Conservation (phyloP, 2,797 vertebrate genomes). For the Melanotaenia pygmaea region DNA sequence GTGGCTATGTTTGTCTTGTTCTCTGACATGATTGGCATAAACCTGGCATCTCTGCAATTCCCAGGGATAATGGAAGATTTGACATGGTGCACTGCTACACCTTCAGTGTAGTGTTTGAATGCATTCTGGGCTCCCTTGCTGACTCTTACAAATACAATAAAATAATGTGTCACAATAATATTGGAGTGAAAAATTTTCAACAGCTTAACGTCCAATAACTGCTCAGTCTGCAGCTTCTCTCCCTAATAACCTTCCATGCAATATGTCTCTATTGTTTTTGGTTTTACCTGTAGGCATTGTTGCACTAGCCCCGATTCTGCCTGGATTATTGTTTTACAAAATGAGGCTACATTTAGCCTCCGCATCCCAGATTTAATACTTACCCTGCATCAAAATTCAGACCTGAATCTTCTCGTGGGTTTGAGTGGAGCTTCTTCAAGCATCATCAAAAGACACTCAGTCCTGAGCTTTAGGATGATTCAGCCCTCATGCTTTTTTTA, state of each 20-base stretch:
- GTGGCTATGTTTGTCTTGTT: conserved; percentile 65
- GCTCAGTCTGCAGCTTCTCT: conserved; percentile 40
- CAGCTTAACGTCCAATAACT: conserved; percentile 46
- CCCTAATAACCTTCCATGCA: conserved; percentile 46
- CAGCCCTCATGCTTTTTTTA: neutral
- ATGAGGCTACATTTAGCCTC: conserved; percentile 54
- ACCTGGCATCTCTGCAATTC: conserved; percentile 60
- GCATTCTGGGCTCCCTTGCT: conserved; percentile 31
- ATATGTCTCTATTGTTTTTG: conserved; percentile 48
- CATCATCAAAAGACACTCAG: conserved; percentile 26
- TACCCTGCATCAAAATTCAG: conserved; percentile 66
- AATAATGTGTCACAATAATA: conserved; percentile 66
- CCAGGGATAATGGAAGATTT: conserved; percentile 70
- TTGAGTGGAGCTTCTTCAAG: conserved; percentile 46
- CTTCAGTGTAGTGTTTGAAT: conserved; percentile 46
- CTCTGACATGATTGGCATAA: conserved; percentile 51
- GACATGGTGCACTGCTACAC: conserved; percentile 65
- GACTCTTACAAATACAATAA: conserved; percentile 43
- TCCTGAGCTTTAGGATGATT: conserved; percentile 9
- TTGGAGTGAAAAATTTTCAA: conserved; percentile 53
- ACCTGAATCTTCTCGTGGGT: conserved; percentile 54
- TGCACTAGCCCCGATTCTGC: conserved; percentile 60
- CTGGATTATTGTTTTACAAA: conserved; percentile 76
- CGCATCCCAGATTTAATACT: conserved; percentile 62
- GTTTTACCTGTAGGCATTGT: conserved; percentile 52